A percentile compares a stretch with the other conserved stretches of the same genome.
These are phyloP conservation scores for Synergus itoensis DNA, from an alignment of 2,888 invertebrate genomes.

Conservation along the genomic window DNA sequence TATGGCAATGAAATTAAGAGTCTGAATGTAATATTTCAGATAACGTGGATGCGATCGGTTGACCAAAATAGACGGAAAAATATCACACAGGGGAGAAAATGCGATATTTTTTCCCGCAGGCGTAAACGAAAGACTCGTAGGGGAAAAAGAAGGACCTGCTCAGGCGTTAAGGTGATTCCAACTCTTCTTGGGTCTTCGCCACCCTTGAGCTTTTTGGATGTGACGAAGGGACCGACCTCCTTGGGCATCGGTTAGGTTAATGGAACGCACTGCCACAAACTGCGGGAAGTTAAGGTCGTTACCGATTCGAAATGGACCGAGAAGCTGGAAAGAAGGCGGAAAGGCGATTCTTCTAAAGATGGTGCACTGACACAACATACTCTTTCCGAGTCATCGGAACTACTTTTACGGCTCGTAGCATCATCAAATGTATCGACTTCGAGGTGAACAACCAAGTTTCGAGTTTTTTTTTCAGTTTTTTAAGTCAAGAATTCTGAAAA, in stretches of 20 bases:
- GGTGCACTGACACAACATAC: not conserved
- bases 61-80: not conserved
- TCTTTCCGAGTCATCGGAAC: slow-evolving; percentile 18
- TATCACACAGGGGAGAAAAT: not conserved
- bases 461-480: not conserved
- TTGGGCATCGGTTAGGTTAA: slow-evolving; percentile 59
- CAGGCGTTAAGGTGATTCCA: slow-evolving; percentile 44
- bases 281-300: slow-evolving; percentile 64
- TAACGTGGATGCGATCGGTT: slow-evolving; percentile 1
- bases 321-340: slow-evolving; percentile 51
- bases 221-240: not conserved
- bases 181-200: slow-evolving; percentile 7
- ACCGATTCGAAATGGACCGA: slow-evolving; percentile 65
- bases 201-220: slow-evolving; percentile 7
- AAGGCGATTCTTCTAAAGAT: slow-evolving; percentile 52
- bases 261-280: slow-evolving; percentile 66
- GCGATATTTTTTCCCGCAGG: slow-evolving; percentile 2
- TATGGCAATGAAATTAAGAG: not conserved
- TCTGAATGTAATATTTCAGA: not conserved
- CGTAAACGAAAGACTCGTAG: not conserved
- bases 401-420: slow-evolving; percentile 3
- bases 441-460: not conserved
- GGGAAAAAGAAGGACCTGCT: slow-evolving; percentile 38
- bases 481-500: not conserved
- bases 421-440: not conserved